A percentile compares a stretch with the other conserved stretches of the same genome.
These are phyloP conservation scores for Dicaeum eximium DNA, from an alignment of 2,113 vertebrate genomes.

Conservation along the genomic window DNA sequence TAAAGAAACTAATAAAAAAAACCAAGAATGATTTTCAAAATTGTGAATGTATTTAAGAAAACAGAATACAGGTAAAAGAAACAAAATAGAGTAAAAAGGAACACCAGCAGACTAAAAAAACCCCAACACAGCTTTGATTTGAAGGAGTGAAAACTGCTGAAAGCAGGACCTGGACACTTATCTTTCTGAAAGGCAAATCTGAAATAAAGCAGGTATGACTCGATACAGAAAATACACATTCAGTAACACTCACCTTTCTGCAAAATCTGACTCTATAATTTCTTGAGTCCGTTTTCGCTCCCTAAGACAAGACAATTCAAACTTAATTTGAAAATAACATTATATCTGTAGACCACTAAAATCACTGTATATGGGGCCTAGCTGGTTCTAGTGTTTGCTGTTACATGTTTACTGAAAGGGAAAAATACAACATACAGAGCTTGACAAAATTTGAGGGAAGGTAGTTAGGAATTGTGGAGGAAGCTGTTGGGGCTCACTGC, in stretches of 20 bases:
- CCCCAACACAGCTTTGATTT: not conserved
- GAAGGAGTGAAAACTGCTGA: not conserved
- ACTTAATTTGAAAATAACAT: not conserved
- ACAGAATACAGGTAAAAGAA: not conserved
- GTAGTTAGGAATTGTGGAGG: not conserved
- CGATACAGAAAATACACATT: not conserved
- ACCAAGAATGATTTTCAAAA: not conserved
- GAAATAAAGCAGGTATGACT: not conserved
- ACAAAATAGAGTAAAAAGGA: not conserved
- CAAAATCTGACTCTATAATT: slow-evolving; percentile 84
- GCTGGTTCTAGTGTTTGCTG: not conserved
- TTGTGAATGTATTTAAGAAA: not conserved
- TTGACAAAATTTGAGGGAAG: not conserved
- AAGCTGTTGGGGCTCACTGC: not conserved
- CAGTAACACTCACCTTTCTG: slow-evolving; percentile 77
- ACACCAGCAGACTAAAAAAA: not conserved
- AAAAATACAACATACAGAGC: not conserved
- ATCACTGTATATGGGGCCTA: not conserved
- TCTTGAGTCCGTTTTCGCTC: slow-evolving; percentile 83
- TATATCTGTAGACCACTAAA: not conserved
- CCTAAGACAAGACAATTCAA: slow-evolving; percentile 69
- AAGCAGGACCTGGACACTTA: not conserved
- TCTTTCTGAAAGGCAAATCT: not conserved
- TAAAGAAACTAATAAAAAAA: not conserved
- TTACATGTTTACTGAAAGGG: not conserved